These are phyloP conservation scores for Drosophila oshimai DNA, from an alignment of 1,140 invertebrate species.

Conservation along the genomic window DNA sequence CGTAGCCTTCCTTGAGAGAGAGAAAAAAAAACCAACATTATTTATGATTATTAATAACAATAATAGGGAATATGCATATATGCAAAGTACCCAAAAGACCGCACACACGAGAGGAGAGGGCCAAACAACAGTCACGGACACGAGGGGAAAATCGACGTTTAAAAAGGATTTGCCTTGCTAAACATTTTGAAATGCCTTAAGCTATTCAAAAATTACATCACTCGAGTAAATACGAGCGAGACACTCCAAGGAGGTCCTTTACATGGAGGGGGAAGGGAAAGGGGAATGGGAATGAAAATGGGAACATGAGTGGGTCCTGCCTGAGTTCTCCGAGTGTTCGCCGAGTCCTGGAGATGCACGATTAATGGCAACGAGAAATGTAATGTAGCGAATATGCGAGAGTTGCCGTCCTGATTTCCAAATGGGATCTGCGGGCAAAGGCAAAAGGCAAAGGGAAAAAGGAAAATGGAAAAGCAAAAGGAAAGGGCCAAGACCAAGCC, in stretches of 20 bases:
- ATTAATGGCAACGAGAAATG: conserved; percentile 75
- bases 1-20: background rate
- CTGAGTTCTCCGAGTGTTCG: conserved; percentile 13
- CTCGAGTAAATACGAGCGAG: conserved; percentile 72
- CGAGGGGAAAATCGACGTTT: conserved; percentile 61
- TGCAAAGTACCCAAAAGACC: conserved; percentile 48
- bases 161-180: conserved; percentile 78
- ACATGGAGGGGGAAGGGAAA: background rate
- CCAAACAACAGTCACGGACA: background rate
- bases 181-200: conserved; percentile 75
- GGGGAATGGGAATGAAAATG: background rate
- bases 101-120: conserved; percentile 12
- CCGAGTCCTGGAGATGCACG: conserved; percentile 51
- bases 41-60: conserved; percentile 78
- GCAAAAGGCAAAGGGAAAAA: conserved; percentile 12
- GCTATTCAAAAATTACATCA: conserved; percentile 80
- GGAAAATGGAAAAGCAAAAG: conserved; percentile 36
- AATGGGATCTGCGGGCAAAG: conserved; percentile 49
- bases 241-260: conserved; percentile 8
- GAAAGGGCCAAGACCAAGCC: conserved; percentile 45
- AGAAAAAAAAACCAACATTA: conserved; percentile 16
- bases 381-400: conserved; percentile 77
- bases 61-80: conserved; percentile 57
- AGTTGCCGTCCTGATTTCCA: conserved; percentile 74
- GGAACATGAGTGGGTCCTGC: background rate